Evolutionary conservation across 2,888 invertebrate species (phyloP).

Genomic region (Byasa hedistus): DNA sequence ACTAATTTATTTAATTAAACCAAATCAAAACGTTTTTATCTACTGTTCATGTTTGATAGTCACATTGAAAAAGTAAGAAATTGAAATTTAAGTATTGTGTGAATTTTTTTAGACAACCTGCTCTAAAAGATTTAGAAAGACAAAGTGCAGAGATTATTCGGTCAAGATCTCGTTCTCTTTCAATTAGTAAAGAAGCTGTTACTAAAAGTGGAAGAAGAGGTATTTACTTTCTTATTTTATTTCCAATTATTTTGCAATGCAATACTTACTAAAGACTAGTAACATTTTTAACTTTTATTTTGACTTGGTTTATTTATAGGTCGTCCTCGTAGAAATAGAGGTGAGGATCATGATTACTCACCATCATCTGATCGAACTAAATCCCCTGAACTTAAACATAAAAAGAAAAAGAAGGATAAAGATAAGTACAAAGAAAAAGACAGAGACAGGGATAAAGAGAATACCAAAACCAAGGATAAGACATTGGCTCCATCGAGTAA

Average conservation of each 20-base stretch:
- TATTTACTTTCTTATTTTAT: slow-evolving; percentile 32
- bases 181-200: slow-evolving; percentile 58
- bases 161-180: slow-evolving; percentile 69
- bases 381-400: slow-evolving; percentile 59
- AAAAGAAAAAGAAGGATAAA: slow-evolving; percentile 66
- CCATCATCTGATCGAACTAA: slow-evolving; percentile 58
- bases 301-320: slow-evolving; percentile 41
- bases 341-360: slow-evolving; percentile 60
- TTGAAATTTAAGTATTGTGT: neutral
- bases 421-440: slow-evolving; percentile 54
- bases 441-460: slow-evolving; percentile 48
- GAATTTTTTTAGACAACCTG: slow-evolving; percentile 61
- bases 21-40: too few relatives aligned
- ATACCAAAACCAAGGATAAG: slow-evolving; percentile 70
- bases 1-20: too few relatives aligned
- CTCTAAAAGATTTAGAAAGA: slow-evolving; percentile 68
- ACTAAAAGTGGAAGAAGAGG: slow-evolving; percentile 55
- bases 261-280: too few relatives aligned
- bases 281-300: too few relatives aligned
- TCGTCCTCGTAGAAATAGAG: slow-evolving; percentile 51
- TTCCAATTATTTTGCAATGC: neutral
- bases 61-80: too few relatives aligned
- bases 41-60: too few relatives aligned
- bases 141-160: slow-evolving; percentile 74
- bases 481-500: slow-evolving; percentile 74